Evolutionary conservation across 2,888 invertebrate species (phyloP).

Genomic region (Drosophila setosimentum): DNA sequence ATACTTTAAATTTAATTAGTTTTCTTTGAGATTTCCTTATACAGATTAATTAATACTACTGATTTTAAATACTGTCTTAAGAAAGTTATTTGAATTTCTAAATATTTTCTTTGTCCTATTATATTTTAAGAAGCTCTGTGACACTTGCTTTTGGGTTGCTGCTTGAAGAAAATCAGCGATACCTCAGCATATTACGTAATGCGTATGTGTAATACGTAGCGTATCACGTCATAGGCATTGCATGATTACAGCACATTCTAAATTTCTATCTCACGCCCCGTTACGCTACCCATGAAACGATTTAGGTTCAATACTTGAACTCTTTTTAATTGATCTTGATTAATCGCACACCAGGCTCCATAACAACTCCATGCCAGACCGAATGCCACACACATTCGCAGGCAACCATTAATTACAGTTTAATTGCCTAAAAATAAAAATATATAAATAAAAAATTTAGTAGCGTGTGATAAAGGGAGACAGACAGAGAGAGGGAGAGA

Average conservation of each 20-base stretch:
- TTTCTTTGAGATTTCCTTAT: background rate
- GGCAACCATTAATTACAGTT: slow-evolving; percentile 72
- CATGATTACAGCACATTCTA: slow-evolving; percentile 52
- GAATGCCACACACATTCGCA: slow-evolving; percentile 52
- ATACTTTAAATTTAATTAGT: background rate
- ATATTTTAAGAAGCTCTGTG: background rate
- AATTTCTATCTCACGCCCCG: slow-evolving; percentile 65
- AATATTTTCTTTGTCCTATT: background rate
- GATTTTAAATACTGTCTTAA: background rate
- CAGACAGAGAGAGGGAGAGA: slow-evolving; percentile 10
- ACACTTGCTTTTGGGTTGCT: background rate
- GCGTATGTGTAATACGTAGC: slow-evolving; percentile 10
- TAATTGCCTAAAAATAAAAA: slow-evolving; percentile 62
- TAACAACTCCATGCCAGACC: slow-evolving; percentile 41
- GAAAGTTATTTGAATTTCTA: background rate
- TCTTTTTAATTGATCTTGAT: slow-evolving; percentile 79
- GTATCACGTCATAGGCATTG: slow-evolving; percentile 39
- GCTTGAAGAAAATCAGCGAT: background rate
- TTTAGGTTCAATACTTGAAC: slow-evolving; percentile 76
- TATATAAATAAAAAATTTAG: slow-evolving; percentile 37
- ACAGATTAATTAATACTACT: background rate
- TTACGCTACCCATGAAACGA: slow-evolving; percentile 54
- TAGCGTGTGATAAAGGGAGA: slow-evolving; percentile 8
- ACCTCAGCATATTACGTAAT: slow-evolving; percentile 15
- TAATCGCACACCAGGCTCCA: slow-evolving; percentile 71